phyloP scores from a whole-genome alignment of 2,888 invertebrate genomes.

The Drosophila greeni region DNA sequence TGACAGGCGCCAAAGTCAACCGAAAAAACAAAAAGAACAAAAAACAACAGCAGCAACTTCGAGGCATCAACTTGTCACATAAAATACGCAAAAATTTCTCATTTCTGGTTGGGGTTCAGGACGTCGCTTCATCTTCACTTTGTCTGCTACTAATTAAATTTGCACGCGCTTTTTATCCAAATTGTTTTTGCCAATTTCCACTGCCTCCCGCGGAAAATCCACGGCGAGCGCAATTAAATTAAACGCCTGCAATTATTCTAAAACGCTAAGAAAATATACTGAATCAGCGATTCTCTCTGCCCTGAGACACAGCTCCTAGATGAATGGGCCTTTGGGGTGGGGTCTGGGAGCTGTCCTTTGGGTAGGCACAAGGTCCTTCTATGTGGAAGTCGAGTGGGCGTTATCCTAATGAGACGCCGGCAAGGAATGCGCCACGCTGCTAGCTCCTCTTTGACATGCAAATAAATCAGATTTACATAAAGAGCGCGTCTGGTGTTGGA shows the following conservation, averaged over 20 bases:
- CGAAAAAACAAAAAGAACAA: slow-evolving; percentile 2
- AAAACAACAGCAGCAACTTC: slow-evolving; percentile 1
- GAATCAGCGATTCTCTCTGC: slow-evolving; percentile 36
- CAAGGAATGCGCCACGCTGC: slow-evolving; percentile 30
- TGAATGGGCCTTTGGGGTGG: slow-evolving; percentile 5
- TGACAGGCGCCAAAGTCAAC: slow-evolving; percentile 46
- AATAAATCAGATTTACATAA: slow-evolving; percentile 76
- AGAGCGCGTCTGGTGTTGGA: slow-evolving; percentile 33
- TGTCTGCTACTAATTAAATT: slow-evolving; percentile 71
- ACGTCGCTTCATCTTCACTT: slow-evolving; percentile 58
- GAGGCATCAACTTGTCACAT: slow-evolving; percentile 49
- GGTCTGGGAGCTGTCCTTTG: neutral
- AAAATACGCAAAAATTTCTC: slow-evolving; percentile 43
- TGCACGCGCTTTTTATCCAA: slow-evolving; percentile 57
- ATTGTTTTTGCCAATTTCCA: slow-evolving; percentile 52
- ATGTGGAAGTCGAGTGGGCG: slow-evolving; percentile 9
- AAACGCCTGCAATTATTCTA: slow-evolving; percentile 73
- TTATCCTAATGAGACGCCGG: slow-evolving; percentile 52
- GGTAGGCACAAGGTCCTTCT: slow-evolving; percentile 3
- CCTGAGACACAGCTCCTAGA: slow-evolving; percentile 17
- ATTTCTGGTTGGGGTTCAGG: slow-evolving; percentile 24
- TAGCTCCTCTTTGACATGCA: slow-evolving; percentile 68
- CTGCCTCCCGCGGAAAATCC: slow-evolving; percentile 48
- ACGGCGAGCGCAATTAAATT: slow-evolving; percentile 69
- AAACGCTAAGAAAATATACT: slow-evolving; percentile 59